A percentile compares a stretch with the other conserved stretches of the same genome.
These are phyloP conservation scores for Venustoraphidia nigricollis DNA, from an alignment of 2,888 invertebrate species.

Conservation along the genomic window DNA sequence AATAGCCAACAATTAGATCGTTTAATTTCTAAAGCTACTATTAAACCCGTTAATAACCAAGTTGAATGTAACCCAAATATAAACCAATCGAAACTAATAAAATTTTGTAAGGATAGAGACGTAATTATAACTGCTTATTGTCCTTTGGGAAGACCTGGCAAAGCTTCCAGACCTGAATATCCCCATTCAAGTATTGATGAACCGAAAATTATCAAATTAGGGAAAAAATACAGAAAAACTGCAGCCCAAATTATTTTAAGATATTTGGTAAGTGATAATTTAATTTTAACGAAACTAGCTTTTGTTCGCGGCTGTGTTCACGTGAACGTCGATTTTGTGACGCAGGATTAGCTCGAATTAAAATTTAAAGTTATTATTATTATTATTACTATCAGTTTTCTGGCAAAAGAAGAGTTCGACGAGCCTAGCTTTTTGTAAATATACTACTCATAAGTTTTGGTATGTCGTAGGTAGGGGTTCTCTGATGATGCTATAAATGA, in stretches of 20 bases:
- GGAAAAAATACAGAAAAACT: conserved; percentile 47
- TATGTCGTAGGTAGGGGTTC: too few species aligned
- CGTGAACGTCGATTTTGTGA: too few species aligned
- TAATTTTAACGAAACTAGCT: too few species aligned
- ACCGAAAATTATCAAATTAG: conserved; percentile 41
- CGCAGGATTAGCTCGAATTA: too few species aligned
- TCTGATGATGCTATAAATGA: too few species aligned
- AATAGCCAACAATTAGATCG: conserved; percentile 35
- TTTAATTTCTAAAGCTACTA: conserved; percentile 27
- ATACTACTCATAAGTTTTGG: too few species aligned
- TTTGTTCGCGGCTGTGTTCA: too few species aligned
- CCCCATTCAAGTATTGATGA: conserved; percentile 39
- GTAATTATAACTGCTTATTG: conserved; percentile 33
- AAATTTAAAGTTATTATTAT: too few species aligned
- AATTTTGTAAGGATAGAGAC: conserved; percentile 27
- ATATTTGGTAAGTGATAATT: conserved; percentile 23
- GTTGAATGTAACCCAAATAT: conserved; percentile 30
- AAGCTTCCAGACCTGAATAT: conserved; percentile 49
- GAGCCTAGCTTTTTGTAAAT: too few species aligned
- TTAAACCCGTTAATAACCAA: conserved; percentile 29
- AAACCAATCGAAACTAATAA: conserved; percentile 28
- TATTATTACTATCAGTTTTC: too few species aligned
- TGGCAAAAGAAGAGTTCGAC: too few species aligned
- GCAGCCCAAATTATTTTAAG: conserved; percentile 55
- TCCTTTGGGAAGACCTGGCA: conserved; percentile 45